These are phyloP conservation scores for Syngnathoides biaculeatus DNA, from an alignment of 2,113 vertebrate species.

Conservation along the genomic window DNA sequence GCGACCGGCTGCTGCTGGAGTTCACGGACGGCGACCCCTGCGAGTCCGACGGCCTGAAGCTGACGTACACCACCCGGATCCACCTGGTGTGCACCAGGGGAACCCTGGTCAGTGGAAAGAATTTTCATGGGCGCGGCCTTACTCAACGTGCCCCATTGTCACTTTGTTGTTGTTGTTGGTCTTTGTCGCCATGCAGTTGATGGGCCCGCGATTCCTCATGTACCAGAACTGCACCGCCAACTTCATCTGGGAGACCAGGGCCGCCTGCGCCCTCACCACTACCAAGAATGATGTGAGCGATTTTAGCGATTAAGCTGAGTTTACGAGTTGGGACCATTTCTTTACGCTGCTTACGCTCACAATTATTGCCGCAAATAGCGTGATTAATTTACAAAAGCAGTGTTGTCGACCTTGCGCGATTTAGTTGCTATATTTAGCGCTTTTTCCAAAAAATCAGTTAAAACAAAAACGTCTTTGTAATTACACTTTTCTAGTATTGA, in stretches of 20 bases:
- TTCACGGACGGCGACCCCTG: slow-evolving; percentile 84
- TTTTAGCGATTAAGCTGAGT: not conserved
- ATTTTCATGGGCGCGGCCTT: not conserved
- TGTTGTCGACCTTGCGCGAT: no score
- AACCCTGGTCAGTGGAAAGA: slow-evolving; percentile 69
- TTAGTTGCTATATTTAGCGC: no score
- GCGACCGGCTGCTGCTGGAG: slow-evolving; percentile 80
- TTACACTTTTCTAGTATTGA: no score
- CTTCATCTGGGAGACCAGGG: slow-evolving; percentile 89
- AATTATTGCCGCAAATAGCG: no score
- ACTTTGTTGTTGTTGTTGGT: not conserved
- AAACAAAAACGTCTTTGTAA: no score
- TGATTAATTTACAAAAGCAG: no score
- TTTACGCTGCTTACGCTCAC: no score
- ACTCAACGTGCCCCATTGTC: not conserved
- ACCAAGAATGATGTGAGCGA: slow-evolving; percentile 74
- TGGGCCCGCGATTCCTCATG: slow-evolving; percentile 78
- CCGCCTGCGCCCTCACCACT: slow-evolving; percentile 83
- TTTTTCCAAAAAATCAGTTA: no score
- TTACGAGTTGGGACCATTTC: not conserved
- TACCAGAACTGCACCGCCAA: slow-evolving; percentile 82
- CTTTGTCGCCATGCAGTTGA: slow-evolving; percentile 65
- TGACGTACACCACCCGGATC: slow-evolving; percentile 79
- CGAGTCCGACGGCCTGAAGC: slow-evolving; percentile 62
- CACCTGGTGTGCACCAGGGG: slow-evolving; percentile 83